Base-by-base conservation (phyloP, 2,797 vertebrate genomes). In the Psittacula derbiana region DNA sequence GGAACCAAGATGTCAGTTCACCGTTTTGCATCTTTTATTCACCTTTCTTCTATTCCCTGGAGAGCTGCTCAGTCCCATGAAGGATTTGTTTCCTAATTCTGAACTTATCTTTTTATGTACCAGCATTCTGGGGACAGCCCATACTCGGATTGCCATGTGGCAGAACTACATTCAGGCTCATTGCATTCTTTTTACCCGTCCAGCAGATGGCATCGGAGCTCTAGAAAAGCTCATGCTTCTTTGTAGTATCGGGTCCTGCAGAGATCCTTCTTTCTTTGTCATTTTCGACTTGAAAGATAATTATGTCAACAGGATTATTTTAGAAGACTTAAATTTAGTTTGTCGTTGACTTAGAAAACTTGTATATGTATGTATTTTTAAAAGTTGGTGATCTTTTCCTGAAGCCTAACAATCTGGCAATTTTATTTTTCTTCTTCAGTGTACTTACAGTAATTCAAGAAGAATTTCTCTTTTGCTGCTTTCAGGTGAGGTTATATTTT, bases 131-230 rank as follows among this genome's bases (percentile, higher is more conserved):
- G 10, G 12, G 16, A 16, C 7, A 65, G 50, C 6, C 30, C 33
- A 1, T 25, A 8, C 36, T 60, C 41, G 4, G 12, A 70, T 67
- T 80, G 73, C 60, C 43, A 2, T 20, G 47, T 8, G 58, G 30
- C 25, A 64, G n/a, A 33, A 23, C 55, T 14, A 57, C 55, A 16
- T 57, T 44, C 40, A 52, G 28, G 27, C 36, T 55, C 44, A 52
- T 8, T 93, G 93, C 85, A 90, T 71, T 87, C 92, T 82, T 96
- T 96, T 94, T 96, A 92, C 96, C 95, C 95, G 41, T 62, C 86
- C 96, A 95, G 94, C 82, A 96, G 95, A 71, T 94, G 93, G 93
- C 96, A 88, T 40, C 46, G 31, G 78, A 92, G 91, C 53, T 91
- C 86, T 53, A 88, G 65, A 53, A 90, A 92, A 80, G 31, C 30